These are phyloP conservation scores for Dreissena rostriformis DNA, from an alignment of 1,140 invertebrate genomes.

Conservation along the genomic window DNA sequence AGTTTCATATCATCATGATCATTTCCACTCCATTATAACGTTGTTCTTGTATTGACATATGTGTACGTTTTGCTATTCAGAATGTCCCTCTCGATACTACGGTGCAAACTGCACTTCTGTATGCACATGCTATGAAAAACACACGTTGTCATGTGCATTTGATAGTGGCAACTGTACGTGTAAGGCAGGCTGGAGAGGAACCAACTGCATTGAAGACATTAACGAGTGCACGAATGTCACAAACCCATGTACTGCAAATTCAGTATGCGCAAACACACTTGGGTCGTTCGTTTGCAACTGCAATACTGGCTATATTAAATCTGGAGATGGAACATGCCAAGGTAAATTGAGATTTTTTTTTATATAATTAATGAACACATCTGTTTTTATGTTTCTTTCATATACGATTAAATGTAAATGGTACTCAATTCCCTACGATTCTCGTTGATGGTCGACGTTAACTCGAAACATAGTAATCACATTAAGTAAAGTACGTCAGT, in stretches of 20 bases:
- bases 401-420: too few species aligned
- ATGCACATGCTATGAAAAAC: neutral
- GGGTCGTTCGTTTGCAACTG: conserved; percentile 62
- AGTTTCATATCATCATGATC: neutral
- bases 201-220: conserved; percentile 39
- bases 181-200: conserved; percentile 35
- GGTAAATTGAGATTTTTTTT: conserved; percentile 16
- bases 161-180: conserved; percentile 23
- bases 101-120: conserved; percentile 7
- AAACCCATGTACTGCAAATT: conserved; percentile 36
- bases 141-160: conserved; percentile 9
- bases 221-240: conserved; percentile 55
- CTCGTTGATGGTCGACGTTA: neutral
- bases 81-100: conserved; percentile 5
- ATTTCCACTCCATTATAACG: too few species aligned
- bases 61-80: neutral
- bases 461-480: neutral
- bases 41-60: too few species aligned
- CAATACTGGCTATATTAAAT: conserved; percentile 21
- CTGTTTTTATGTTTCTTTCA: neutral
- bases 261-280: conserved; percentile 52
- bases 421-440: too few species aligned
- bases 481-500: neutral
- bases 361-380: neutral
- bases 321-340: neutral